These are phyloP conservation scores for Corapipo altera DNA, from an alignment of 2,113 vertebrate genomes.

Conservation along the genomic window DNA sequence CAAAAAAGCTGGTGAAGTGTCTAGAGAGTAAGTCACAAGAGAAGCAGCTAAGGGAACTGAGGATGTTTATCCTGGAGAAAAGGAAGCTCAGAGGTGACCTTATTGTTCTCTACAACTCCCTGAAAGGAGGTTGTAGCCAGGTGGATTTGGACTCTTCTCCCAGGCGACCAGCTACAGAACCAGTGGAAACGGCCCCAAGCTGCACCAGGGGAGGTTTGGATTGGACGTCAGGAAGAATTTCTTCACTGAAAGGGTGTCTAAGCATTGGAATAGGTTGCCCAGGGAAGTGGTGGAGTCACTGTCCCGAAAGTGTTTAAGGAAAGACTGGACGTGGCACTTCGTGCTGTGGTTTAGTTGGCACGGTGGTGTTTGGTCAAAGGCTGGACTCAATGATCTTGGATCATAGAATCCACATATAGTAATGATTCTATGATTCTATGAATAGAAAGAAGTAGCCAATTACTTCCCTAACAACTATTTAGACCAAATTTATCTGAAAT, in stretches of 20 bases:
- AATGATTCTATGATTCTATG: neutral
- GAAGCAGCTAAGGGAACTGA: neutral
- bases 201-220: neutral
- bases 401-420: too few relatives aligned
- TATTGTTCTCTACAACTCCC: neutral
- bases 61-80: neutral
- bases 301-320: too few relatives aligned
- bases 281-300: neutral
- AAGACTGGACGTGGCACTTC: neutral
- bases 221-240: neutral
- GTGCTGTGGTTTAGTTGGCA: neutral
- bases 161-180: neutral
- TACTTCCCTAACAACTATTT: neutral
- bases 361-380: rapidly evolving
- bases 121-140: too few relatives aligned
- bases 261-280: neutral
- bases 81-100: neutral
- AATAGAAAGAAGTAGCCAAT: neutral
- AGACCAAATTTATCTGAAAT: neutral
- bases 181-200: rapidly evolving
- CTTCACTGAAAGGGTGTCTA: neutral
- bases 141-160: neutral
- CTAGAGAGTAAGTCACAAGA: neutral
- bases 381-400: neutral
- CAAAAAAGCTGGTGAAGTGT: neutral